phyloP scores from a whole-genome alignment of 2,797 vertebrate species.

The Falco naumanni region DNA sequence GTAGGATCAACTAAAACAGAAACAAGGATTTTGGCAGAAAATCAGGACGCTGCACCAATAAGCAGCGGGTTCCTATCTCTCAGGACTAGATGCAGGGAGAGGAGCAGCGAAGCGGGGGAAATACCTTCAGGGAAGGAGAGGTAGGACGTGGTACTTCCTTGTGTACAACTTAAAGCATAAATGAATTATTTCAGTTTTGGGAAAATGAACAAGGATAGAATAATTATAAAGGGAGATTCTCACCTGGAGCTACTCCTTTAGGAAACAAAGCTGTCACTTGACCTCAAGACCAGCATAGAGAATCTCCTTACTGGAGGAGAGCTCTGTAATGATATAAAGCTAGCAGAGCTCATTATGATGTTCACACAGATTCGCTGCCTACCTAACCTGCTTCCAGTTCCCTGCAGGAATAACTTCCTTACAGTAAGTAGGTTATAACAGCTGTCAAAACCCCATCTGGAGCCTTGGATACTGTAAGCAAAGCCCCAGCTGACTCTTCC shows the following conservation, averaged over 20 bases:
- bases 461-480: neutral
- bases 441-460: neutral
- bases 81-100: neutral
- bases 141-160: neutral
- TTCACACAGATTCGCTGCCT: neutral
- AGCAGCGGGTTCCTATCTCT: neutral
- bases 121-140: neutral
- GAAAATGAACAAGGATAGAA: neutral
- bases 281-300: neutral
- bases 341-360: neutral
- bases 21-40: neutral
- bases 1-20: neutral
- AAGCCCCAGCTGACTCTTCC: rapidly evolving
- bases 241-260: neutral
- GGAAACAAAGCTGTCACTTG: neutral
- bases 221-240: neutral
- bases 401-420: neutral
- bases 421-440: neutral
- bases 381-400: neutral
- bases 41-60: neutral
- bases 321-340: neutral
- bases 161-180: neutral
- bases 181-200: neutral
- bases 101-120: neutral
- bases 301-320: neutral